These are phyloP conservation scores for Ypsolopha sequella DNA, from an alignment of 2,888 invertebrate species.

Conservation along the genomic window DNA sequence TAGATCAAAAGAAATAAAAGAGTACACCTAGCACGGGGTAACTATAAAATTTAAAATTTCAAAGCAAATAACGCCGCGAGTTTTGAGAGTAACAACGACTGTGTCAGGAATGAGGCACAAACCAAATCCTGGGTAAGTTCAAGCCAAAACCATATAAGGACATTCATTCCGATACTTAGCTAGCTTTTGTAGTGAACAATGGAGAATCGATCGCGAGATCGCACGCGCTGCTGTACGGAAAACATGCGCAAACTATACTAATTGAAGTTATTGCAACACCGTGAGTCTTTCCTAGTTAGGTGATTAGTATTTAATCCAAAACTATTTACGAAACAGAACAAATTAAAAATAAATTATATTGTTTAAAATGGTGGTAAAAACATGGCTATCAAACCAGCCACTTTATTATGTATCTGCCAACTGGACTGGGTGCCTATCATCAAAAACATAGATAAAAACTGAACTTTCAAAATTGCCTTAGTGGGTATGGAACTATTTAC, in stretches of 20 bases:
- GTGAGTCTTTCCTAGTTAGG: constrained; percentile 5
- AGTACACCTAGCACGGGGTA: no score
- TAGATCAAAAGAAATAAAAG: no score
- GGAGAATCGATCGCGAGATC: constrained; percentile 53
- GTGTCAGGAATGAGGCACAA: constrained; percentile 52
- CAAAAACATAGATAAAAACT: no score
- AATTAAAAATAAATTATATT: no score
- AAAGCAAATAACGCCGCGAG: not conserved
- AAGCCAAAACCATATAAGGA: constrained; percentile 38
- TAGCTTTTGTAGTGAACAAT: constrained; percentile 60
- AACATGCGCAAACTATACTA: constrained; percentile 42
- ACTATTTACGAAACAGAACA: no score
- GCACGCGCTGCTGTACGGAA: constrained; percentile 42
- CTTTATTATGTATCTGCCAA: no score
- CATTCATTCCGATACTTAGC: constrained; percentile 47
- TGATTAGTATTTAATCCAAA: constrained; percentile 43
- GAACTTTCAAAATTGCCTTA: no score
- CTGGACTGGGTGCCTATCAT: no score
- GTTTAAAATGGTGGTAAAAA: no score
- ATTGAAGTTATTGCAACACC: constrained; percentile 48
- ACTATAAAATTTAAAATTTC: no score
- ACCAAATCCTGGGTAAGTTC: constrained; percentile 23
- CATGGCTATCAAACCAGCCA: no score
- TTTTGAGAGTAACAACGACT: constrained; percentile 9
- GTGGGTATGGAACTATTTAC: no score